Evolutionary conservation across 1,140 invertebrate genomes (phyloP), one percentile per base, ranked within the genome.

Genomic region (Drosophila bocki): DNA sequence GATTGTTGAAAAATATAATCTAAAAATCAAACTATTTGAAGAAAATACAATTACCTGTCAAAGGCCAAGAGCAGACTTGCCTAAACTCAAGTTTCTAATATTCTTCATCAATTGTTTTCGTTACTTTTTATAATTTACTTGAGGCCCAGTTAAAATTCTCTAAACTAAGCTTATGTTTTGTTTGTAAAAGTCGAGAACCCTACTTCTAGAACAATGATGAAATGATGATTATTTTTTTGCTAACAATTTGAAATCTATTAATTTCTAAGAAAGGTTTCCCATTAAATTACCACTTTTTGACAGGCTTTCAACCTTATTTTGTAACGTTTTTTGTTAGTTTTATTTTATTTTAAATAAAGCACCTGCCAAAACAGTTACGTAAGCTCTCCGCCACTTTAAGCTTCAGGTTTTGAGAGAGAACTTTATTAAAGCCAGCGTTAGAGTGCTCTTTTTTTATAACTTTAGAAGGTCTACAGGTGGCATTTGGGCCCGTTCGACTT

Each of bases 381-480:
- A 48, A 57, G 19, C 63, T 68, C 53, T 56, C 9, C 11, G 15
- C 19, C 8, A 19, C 29, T 32, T 9, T 3, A 7, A 33, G 39
- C 15, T 17, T 33, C 8, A 72, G 48, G 63, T 82, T 63, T 50
- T 59, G 22, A n/a, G 54, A 82, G 60, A 57, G 42, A 58, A 41
- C 71, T 53, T 75, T 33, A 26, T 0, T 7, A 12, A 47, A 51
- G 48, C 22, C 32, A 19, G 9, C 8, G 19, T 32, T 51, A 26
- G 13, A 32, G 3, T 7, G n/a, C 26, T 63, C 42, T 53, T 35
- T 54, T 37, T 33, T 12, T 29, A 26, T 50, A 12, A 44, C 53
- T 35, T 42, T 35, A 22, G 19, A 22, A 19, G 29, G 78, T 75
- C 83, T 51, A 88, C 84, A 87, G 83, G 84, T 88, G 83, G 80